Conservation (phyloP, 2,888 invertebrate species). For the Lottia scabra region DNA sequence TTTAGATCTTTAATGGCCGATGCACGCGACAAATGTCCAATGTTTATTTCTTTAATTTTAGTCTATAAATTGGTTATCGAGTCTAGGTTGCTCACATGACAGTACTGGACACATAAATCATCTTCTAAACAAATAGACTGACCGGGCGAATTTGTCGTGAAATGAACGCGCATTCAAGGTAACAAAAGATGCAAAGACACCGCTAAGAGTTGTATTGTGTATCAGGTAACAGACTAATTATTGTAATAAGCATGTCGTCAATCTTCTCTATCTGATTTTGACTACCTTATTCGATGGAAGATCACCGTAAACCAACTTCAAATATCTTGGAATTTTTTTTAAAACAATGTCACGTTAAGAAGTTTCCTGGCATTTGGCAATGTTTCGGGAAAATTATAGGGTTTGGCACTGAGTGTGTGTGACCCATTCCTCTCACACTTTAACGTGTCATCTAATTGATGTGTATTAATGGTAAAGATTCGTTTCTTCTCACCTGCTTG, state of each 20-base stretch:
- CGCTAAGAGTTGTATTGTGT: not conserved
- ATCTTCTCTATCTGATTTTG: too few species aligned
- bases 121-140: not conserved
- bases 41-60: conserved; percentile 3
- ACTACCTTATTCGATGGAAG: too few species aligned
- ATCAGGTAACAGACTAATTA: not conserved
- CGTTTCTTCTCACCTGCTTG: conserved; percentile 3
- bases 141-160: conserved; percentile 1
- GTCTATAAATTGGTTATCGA: not conserved
- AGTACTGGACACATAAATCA: not conserved
- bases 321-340: too few species aligned
- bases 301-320: too few species aligned
- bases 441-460: not conserved
- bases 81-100: not conserved
- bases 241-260: too few species aligned
- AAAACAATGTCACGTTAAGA: too few species aligned
- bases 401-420: not conserved
- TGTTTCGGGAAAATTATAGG: too few species aligned
- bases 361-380: too few species aligned
- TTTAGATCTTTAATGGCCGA: not conserved
- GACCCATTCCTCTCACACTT: not conserved
- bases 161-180: not conserved
- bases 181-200: not conserved
- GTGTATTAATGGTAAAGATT: not conserved
- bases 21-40: not conserved